phyloP scores from a whole-genome alignment of 2,113 vertebrate species.

The Suricata suricatta region DNA sequence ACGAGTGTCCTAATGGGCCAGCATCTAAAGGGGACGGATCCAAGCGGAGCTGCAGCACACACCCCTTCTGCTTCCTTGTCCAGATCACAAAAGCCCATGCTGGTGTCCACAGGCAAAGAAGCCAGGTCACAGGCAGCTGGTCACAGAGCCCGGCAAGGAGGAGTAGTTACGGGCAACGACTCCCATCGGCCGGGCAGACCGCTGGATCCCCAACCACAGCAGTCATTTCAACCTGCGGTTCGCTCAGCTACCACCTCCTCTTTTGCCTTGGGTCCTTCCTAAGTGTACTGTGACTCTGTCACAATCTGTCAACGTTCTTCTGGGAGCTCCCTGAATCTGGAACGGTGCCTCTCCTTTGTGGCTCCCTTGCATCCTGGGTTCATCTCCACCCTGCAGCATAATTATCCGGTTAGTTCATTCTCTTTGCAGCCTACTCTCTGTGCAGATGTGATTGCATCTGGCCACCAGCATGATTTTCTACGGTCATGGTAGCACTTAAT shows the following conservation, averaged over 20 bases:
- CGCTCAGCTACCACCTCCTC: fast-evolving
- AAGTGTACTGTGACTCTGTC: not conserved
- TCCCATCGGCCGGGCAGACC: not conserved
- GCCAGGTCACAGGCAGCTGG: not conserved
- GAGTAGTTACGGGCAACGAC: not conserved
- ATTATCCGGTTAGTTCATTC: not conserved
- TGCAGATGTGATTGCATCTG: not conserved
- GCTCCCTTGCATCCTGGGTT: fast-evolving
- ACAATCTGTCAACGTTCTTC: not conserved
- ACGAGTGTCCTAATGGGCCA: not conserved
- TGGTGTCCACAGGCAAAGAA: not conserved
- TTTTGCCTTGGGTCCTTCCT: not conserved
- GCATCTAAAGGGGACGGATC: too few relatives aligned
- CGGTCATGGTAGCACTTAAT: not conserved
- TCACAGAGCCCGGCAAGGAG: fast-evolving
- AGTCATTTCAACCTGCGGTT: not conserved
- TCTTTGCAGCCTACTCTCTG: not conserved
- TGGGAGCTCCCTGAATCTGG: not conserved
- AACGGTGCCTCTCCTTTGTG: fast-evolving
- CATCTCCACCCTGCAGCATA: not conserved
- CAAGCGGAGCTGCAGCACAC: not conserved
- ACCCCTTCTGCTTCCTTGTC: not conserved
- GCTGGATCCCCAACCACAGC: not conserved
- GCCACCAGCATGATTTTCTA: not conserved
- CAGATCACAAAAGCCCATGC: not conserved